Evolutionary conservation across 2,113 vertebrate genomes (phyloP).

Genomic region (Nerophis ophidion): DNA sequence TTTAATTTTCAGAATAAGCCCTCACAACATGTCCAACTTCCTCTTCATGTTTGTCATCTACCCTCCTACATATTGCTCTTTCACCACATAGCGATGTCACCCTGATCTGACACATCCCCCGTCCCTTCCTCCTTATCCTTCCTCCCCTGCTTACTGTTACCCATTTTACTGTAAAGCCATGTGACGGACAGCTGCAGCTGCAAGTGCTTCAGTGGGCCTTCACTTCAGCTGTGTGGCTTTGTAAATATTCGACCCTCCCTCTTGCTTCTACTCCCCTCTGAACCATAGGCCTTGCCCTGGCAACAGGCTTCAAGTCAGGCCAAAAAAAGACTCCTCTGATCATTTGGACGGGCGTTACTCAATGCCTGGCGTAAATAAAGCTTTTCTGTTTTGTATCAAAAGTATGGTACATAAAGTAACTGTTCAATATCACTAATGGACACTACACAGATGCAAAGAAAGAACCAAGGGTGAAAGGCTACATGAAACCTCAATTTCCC

Average conservation of each 20-base stretch:
- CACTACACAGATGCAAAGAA: neutral
- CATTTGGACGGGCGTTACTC: constrained; percentile 41
- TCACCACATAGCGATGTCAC: constrained; percentile 49
- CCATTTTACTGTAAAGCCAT: constrained; percentile 65
- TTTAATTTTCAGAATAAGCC: neutral
- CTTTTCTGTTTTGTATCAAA: constrained; percentile 33
- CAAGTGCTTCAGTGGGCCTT: constrained; percentile 52
- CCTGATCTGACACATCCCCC: constrained; percentile 41
- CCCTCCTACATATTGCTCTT: constrained; percentile 25
- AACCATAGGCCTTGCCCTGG: constrained; percentile 52
- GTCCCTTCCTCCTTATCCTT: constrained; percentile 31
- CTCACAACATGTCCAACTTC: no score
- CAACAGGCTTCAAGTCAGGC: constrained; percentile 73
- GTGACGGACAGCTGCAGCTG: constrained; percentile 76
- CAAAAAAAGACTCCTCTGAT: constrained; percentile 69
- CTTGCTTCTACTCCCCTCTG: constrained; percentile 51
- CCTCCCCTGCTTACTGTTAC: constrained; percentile 34
- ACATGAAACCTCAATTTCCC: constrained; percentile 10
- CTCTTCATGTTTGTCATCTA: neutral
- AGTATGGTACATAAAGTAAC: neutral
- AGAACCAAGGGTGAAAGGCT: constrained; percentile 1
- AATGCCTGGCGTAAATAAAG: constrained; percentile 38
- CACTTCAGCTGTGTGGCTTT: constrained; percentile 71
- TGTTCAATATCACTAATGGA: no score
- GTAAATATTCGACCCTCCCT: constrained; percentile 66